Evolutionary conservation across 2,797 vertebrate genomes (phyloP).

Genomic region (Cyprinodon diabolis): DNA sequence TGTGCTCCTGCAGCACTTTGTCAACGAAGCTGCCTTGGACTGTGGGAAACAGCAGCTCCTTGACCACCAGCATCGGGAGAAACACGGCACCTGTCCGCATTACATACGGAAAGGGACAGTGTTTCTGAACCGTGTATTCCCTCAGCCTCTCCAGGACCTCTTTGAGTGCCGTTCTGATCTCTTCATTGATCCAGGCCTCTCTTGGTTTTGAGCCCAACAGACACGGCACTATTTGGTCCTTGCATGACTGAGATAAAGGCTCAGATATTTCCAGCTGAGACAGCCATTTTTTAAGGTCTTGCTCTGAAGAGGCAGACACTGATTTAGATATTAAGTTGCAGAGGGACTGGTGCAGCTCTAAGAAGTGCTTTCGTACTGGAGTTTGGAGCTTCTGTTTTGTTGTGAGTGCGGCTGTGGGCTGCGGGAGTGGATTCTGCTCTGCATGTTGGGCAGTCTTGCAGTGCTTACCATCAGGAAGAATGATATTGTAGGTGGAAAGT

Average conservation of each 20-base stretch:
- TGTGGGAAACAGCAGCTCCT: conserved; percentile 89
- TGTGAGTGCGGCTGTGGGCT: conserved; percentile 17
- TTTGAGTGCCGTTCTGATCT: conserved; percentile 73
- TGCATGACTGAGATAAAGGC: conserved; percentile 51
- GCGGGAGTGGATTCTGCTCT: conserved; percentile 29
- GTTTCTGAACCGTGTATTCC: conserved; percentile 76
- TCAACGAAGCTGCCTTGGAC: conserved; percentile 85
- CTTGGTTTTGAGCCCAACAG: conserved; percentile 72
- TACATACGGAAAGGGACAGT: conserved; percentile 92
- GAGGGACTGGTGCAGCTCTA: conserved; percentile 84
- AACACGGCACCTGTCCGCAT: conserved; percentile 90
- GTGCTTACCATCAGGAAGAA: conserved; percentile 65
- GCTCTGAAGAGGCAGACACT: conserved; percentile 79
- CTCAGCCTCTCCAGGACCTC: conserved; percentile 82
- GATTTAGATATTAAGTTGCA: conserved; percentile 79
- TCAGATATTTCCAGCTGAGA: conserved; percentile 55
- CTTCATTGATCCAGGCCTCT: conserved; percentile 85
- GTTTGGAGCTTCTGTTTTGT: conserved; percentile 1
- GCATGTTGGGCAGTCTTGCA: background rate
- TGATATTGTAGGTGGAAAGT: conserved; percentile 68
- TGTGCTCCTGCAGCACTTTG: conserved; percentile 92
- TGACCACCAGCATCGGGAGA: conserved; percentile 94
- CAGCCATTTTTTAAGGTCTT: conserved; percentile 84
- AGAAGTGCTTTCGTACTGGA: conserved; percentile 78
- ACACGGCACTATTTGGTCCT: conserved; percentile 74